phyloP scores from a whole-genome alignment of 2,113 vertebrate genomes.

The Oxygymnocypris stewartii region DNA sequence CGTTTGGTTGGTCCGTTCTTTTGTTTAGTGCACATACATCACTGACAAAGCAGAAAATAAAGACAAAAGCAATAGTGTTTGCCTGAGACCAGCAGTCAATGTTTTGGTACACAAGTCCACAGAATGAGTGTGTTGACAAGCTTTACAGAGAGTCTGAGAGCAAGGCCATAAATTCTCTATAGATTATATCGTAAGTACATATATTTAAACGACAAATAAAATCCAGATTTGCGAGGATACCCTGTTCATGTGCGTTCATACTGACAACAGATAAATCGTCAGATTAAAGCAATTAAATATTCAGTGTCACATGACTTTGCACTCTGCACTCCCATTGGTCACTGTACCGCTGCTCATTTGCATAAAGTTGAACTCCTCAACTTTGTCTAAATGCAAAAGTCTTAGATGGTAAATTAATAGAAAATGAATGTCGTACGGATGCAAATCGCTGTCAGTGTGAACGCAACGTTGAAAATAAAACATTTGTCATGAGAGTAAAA shows the following conservation, averaged over 20 bases:
- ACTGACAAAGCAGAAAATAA: conserved; percentile 17
- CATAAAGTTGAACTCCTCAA: background rate
- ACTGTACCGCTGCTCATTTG: background rate
- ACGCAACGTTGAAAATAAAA: background rate
- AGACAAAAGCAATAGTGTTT: conserved; percentile 10
- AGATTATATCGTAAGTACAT: background rate
- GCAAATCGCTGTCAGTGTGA: background rate
- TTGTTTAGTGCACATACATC: conserved; percentile 69
- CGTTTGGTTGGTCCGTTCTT: conserved; percentile 68
- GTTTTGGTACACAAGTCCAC: conserved; percentile 30
- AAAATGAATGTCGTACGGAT: background rate
- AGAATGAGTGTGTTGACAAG: background rate
- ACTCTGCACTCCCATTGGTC: background rate
- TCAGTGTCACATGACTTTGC: background rate
- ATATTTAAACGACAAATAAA: conserved; percentile 10
- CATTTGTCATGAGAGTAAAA: background rate
- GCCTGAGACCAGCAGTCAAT: conserved; percentile 1
- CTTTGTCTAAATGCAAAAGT: background rate
- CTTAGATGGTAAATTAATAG: background rate
- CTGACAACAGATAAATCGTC: background rate
- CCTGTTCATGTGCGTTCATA: conserved; percentile 5
- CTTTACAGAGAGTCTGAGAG: background rate
- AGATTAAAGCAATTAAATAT: background rate
- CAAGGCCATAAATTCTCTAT: conserved; percentile 6
- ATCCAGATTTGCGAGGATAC: conserved; percentile 13